Base-by-base conservation (phyloP, 2,113 vertebrate species). In the Urocynchramus pylzowi region DNA sequence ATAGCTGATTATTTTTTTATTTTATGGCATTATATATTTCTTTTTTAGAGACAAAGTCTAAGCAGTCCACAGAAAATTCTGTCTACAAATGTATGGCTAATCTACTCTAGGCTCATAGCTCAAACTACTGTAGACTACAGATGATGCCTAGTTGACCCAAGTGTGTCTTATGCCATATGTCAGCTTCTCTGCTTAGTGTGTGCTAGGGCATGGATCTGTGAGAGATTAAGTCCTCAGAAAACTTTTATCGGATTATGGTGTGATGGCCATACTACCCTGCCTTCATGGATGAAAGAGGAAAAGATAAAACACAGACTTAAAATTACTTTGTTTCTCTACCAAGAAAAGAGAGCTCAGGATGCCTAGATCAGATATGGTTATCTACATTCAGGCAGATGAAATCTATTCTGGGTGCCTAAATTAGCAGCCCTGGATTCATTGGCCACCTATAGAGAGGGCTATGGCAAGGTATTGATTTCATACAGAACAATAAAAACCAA, bases 151-250 rank as follows among this genome's bases (percentile, higher is more conserved):
- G 64, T 44, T 84, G 57, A 82, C 84, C 89, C 61, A 78, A 84
- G 30, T 85, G 18, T 17, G 6, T 73, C 37, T 83, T 60, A 57
- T 60, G 60, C 78, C 89, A 84, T 91, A 95, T 94, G 89, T 16
- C 87, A 82, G 5, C 69, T 86, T 80, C 37, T 86, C 54, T 80
- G 39, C 57, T 91, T 91, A 59, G 22, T 54, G 4, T 73, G 44
- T 69, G 13, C 26, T 64, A 64, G 42, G 54, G 69, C 74, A 79
- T n/a, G 35, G 30, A 90, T 75, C 78, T 83, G 33, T 56, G 74
- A 79, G 85, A 81, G 60, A 85, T 87, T 95, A 97, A 86, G 41
- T 86, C n/a, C 42, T 85, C 57, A 49, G 47, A 33, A 90, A 74
- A 90, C 7, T 78, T 96, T 91, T 75, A 93, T 75, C 17, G 0